Evolutionary conservation across 1,140 invertebrate genomes (phyloP).

Genomic region (Saccostrea glomerata): DNA sequence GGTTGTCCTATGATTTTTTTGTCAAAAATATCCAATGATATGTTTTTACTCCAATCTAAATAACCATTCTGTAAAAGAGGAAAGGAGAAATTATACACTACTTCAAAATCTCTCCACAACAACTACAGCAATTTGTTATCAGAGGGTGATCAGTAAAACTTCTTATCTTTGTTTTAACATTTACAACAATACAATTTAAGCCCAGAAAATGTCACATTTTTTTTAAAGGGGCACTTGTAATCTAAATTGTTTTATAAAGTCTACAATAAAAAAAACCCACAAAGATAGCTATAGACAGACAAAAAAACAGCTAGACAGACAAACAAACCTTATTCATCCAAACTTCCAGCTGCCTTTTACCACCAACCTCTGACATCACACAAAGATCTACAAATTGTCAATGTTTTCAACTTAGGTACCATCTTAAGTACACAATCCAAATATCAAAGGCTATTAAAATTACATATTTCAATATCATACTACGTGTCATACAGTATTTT

Average conservation of each 20-base stretch:
- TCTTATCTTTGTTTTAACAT: too few species aligned
- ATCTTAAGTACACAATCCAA: not conserved
- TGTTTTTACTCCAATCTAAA: not conserved
- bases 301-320: too few species aligned
- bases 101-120: too few species aligned
- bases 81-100: not conserved
- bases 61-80: not conserved
- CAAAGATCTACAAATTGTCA: slow-evolving; percentile 50
- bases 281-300: too few species aligned
- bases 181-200: too few species aligned
- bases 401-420: not conserved
- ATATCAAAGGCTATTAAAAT: not conserved
- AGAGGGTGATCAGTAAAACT: too few species aligned
- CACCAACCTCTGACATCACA: slow-evolving; percentile 38
- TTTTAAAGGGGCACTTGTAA: too few species aligned
- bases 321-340: slow-evolving; percentile 38
- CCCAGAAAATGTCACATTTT: not conserved
- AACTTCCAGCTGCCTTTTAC: slow-evolving; percentile 37
- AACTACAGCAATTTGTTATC: too few species aligned
- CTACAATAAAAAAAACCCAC: too few species aligned
- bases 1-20: slow-evolving; percentile 29
- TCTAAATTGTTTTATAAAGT: too few species aligned
- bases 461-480: not conserved
- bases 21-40: not conserved
- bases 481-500: not conserved